Percentiles rank a stretch among this genome's conserved stretches.
These are phyloP conservation scores for Chiridota heheva DNA, from an alignment of 35 echinoderm and acorn worm genomes.

Conservation along the genomic window DNA sequence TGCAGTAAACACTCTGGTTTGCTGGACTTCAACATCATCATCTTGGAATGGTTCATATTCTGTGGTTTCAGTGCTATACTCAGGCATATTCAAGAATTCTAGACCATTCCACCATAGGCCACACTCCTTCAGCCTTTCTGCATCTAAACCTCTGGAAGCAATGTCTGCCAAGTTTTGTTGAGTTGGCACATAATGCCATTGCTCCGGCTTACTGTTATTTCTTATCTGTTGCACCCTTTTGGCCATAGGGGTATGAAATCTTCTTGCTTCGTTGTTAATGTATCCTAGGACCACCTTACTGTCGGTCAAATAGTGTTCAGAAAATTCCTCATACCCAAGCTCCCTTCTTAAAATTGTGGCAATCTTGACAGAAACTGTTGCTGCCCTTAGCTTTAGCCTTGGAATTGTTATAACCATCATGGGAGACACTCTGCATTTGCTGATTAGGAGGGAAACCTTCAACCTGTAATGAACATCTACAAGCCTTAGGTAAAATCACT, in stretches of 20 bases:
- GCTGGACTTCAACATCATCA: not conserved
- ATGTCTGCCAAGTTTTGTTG: not conserved
- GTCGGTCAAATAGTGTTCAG: no score
- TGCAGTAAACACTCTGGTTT: no score
- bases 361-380: no score
- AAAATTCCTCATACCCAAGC: no score
- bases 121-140: not conserved
- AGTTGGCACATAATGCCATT: slow-evolving; percentile 1
- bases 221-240: slow-evolving; percentile 16
- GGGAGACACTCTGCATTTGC: no score
- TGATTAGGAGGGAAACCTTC: no score
- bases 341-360: no score
- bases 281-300: slow-evolving; percentile 19
- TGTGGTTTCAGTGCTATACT: not conserved
- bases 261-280: slow-evolving; percentile 9
- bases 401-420: no score
- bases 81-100: not conserved
- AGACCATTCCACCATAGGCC: slow-evolving; percentile 20
- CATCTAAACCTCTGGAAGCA: not conserved
- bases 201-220: not conserved
- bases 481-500: no score
- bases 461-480: no score
- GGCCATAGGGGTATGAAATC: slow-evolving; percentile 38
- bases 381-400: no score
- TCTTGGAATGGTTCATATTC: not conserved